These are phyloP conservation scores for Halocaridina rubra DNA, from an alignment of 2,888 invertebrate genomes.

Conservation along the genomic window DNA sequence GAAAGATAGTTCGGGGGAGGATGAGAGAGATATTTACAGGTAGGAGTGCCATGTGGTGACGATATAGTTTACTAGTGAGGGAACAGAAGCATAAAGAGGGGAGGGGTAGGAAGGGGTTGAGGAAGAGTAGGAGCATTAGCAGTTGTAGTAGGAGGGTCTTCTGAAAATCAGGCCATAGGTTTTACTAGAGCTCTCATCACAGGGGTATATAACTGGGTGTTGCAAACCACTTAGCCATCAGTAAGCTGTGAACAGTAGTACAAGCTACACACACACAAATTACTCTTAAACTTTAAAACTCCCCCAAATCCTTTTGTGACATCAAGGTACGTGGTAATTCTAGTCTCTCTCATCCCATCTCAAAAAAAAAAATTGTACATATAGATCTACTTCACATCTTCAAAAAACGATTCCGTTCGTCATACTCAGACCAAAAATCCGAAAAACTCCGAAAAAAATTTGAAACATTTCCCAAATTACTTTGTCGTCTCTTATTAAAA, in stretches of 20 bases:
- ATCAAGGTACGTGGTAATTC: conserved; percentile 31
- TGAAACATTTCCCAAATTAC: too few relatives aligned
- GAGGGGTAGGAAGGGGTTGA: not conserved
- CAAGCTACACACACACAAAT: conserved; percentile 33
- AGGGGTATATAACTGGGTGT: conserved; percentile 25
- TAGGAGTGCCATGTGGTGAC: conserved; percentile 31
- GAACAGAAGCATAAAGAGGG: not conserved
- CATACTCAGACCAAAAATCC: too few relatives aligned
- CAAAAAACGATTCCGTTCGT: too few relatives aligned
- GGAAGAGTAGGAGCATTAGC: not conserved
- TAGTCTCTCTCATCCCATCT: too few relatives aligned
- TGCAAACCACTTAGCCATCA: conserved; percentile 23
- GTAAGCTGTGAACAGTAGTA: conserved; percentile 44
- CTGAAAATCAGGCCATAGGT: conserved; percentile 48
- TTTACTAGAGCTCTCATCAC: conserved; percentile 17
- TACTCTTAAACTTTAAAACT: conserved; percentile 9
- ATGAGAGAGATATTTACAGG: too few relatives aligned
- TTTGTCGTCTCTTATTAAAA: too few relatives aligned
- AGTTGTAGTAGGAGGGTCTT: not conserved
- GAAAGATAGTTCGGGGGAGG: too few relatives aligned
- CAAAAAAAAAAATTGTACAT: not conserved
- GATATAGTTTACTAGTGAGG: conserved; percentile 4
- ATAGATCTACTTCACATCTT: not conserved
- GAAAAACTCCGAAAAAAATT: too few relatives aligned
- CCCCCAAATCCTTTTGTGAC: conserved; percentile 24